Evolutionary conservation across 2,888 invertebrate species (phyloP), one percentile per base, ranked within the genome.

Genomic region (Formica aserva): DNA sequence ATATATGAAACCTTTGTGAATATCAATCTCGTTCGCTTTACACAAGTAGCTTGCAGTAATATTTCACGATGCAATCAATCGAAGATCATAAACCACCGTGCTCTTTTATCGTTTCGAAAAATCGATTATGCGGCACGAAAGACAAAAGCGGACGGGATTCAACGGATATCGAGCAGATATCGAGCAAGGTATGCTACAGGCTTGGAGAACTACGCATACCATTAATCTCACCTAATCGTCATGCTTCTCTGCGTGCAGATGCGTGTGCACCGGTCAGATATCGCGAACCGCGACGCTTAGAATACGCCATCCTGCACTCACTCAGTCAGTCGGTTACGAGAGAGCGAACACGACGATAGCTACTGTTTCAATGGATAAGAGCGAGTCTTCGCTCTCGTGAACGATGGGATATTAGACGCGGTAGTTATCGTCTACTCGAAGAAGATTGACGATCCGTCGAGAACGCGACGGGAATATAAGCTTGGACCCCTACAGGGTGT

Each of bases 171-270:
- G 26, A 1, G 26, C 8, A 55, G 63, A 63, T 62, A 71, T 0
- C 22, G 57, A 32, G 29, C n/a, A 57, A 71, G 35, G 55, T n/a
- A 55, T 45, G 18, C 18, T 15, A 18, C 26, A 48, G 35, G 18
- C 15, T 22, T 18, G n/a, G 13, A 41, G 55, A 32, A 41, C 15
- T 15, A 83, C 71, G 77, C 32, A 38, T 81, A 80, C 77, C 84
- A 86, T 90, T 87, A 89, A 88, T 89, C 85, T 86, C 83, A 63
- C 38, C 83, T 85, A 85, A 88, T 85, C 74, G 86, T 85, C 74
- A 75, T 29, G 67, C 84, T 82, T 82, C 65, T 52, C 69, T 52
- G 65, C 9, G n/a, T 11, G 66, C 45, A 74, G 69, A 74, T 22
- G 41, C 35, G 32, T 1, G 63, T n/a, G 32, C 3, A 78, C 63